phyloP scores from a whole-genome alignment of 1,140 invertebrate genomes.

The Dysdera silvatica region DNA sequence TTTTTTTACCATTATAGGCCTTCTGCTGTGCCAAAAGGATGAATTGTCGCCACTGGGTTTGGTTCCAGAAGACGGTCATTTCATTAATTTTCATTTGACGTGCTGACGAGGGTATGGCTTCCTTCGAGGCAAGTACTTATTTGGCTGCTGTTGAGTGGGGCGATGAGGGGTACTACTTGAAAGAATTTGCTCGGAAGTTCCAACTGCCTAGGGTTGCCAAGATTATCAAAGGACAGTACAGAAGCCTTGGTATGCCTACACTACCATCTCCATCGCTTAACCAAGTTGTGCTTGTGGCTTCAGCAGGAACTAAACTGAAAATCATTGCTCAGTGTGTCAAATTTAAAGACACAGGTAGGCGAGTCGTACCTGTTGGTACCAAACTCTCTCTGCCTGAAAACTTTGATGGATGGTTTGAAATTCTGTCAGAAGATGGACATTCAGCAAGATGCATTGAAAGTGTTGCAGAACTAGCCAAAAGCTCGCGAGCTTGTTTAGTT shows the following conservation, averaged over 20 bases:
- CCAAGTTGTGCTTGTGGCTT: constrained; percentile 71
- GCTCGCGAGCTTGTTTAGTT: constrained; percentile 70
- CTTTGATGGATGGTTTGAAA: constrained; percentile 86
- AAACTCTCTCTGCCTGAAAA: constrained; percentile 78
- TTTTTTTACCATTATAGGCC: too few species aligned
- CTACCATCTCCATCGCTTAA: constrained; percentile 71
- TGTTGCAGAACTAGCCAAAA: constrained; percentile 69
- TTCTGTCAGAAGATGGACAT: constrained; percentile 83
- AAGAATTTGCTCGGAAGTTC: constrained; percentile 69
- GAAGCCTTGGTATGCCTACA: constrained; percentile 74
- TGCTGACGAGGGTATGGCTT: too few species aligned
- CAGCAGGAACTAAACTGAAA: constrained; percentile 71
- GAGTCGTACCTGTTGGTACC: constrained; percentile 66
- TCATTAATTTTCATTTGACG: too few species aligned
- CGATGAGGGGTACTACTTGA: constrained; percentile 67
- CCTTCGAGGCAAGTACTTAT: constrained; percentile 11
- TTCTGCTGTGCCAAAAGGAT: too few species aligned
- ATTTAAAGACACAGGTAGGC: constrained; percentile 65
- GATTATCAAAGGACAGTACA: constrained; percentile 85
- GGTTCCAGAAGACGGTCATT: too few species aligned
- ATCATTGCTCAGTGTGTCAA: constrained; percentile 80
- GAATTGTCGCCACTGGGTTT: too few species aligned
- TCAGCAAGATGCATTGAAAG: constrained; percentile 80
- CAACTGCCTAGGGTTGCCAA: constrained; percentile 75
- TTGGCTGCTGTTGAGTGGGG: constrained; percentile 59